Percentiles rank a stretch among this genome's conserved stretches.
Evolutionary conservation across 2,888 invertebrate genomes (phyloP).

Genomic region (Dendrolimus pini): DNA sequence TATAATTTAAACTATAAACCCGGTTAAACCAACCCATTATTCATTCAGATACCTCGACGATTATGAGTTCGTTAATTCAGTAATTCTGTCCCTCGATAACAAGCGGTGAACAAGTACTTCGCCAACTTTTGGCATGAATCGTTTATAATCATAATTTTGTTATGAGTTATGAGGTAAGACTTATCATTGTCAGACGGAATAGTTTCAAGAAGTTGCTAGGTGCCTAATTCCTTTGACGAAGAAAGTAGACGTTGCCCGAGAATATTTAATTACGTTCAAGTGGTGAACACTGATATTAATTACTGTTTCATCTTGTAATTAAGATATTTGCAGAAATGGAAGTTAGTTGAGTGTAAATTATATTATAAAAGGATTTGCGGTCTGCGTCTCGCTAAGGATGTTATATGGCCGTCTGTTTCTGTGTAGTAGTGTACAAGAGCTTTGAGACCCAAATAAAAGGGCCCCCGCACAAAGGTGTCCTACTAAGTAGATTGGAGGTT

Average conservation of each 20-base stretch:
- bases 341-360: background rate
- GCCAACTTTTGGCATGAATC: constrained; percentile 41
- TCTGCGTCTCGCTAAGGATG: constrained; percentile 38
- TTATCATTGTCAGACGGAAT: constrained; percentile 24
- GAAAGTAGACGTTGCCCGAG: no score
- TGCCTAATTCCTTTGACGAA: no score
- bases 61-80: constrained; percentile 50
- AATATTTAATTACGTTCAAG: no score
- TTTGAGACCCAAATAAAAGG: constrained; percentile 58
- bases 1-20: constrained; percentile 49
- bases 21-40: constrained; percentile 44
- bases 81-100: constrained; percentile 43
- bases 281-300: no score
- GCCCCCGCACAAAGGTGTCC: constrained; percentile 57
- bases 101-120: constrained; percentile 34
- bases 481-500: constrained; percentile 62
- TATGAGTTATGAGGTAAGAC: constrained; percentile 28
- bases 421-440: constrained; percentile 49
- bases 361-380: constrained; percentile 19
- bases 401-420: constrained; percentile 57
- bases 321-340: no score
- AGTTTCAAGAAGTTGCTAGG: constrained; percentile 3
- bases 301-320: no score
- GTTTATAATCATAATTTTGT: constrained; percentile 43
- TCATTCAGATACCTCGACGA: constrained; percentile 46